These are phyloP conservation scores for Nyctalus aviator DNA, from an alignment of 2,797 vertebrate genomes.

Conservation along the genomic window DNA sequence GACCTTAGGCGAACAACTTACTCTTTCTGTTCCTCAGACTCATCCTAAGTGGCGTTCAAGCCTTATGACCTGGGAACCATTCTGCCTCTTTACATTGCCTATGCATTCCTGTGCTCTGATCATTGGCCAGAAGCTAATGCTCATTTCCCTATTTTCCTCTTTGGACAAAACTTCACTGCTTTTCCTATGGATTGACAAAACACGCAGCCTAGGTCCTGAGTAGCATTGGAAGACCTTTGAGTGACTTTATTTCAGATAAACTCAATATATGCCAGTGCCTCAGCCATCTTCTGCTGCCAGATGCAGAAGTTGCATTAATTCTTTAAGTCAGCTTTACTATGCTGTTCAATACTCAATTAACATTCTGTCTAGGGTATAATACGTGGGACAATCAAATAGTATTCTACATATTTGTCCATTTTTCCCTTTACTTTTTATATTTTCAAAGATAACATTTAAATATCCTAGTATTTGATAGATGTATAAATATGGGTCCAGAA, in stretches of 20 bases:
- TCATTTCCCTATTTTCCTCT: not conserved
- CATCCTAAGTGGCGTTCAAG: not conserved
- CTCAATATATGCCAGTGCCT: not conserved
- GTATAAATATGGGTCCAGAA: not conserved
- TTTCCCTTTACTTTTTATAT: not conserved
- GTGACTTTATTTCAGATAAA: not conserved
- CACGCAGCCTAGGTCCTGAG: not conserved
- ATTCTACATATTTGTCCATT: not conserved
- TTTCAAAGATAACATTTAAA: conserved; percentile 1
- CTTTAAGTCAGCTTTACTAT: not conserved
- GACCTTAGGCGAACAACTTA: not conserved
- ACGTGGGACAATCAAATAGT: not conserved
- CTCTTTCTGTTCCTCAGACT: not conserved
- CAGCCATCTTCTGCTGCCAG: not conserved
- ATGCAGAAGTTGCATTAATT: not conserved
- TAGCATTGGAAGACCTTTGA: not conserved
- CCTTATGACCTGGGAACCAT: not conserved
- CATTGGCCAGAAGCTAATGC: not conserved
- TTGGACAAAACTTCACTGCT: not conserved
- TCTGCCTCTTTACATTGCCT: not conserved
- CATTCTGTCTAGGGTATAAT: not conserved
- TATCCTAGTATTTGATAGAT: not conserved
- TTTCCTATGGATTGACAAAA: not conserved
- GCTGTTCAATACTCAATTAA: not conserved
- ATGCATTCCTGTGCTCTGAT: not conserved